These are phyloP conservation scores for Ibidorhyncha struthersii DNA, from an alignment of 2,113 vertebrate species.

Conservation along the genomic window DNA sequence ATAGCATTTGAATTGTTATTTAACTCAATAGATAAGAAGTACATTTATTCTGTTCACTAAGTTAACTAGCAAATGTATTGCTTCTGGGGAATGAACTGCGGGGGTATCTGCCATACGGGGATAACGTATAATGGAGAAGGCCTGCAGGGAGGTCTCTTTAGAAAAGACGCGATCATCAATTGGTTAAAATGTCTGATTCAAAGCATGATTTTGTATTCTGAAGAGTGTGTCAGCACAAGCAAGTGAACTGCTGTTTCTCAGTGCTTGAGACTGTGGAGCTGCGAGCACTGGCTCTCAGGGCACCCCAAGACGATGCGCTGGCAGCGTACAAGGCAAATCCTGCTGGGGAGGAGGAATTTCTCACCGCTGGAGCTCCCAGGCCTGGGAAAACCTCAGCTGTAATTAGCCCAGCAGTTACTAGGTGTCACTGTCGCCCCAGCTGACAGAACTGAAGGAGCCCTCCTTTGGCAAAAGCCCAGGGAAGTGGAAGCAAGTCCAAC, in stretches of 20 bases:
- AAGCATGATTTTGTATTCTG: background rate
- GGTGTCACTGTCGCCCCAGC: conserved; percentile 51
- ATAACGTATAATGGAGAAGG: background rate
- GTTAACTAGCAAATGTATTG: background rate
- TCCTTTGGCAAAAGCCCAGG: background rate
- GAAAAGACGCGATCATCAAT: background rate
- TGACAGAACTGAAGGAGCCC: accelerated
- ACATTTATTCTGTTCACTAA: background rate
- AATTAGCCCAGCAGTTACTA: conserved; percentile 7
- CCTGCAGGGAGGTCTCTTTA: background rate
- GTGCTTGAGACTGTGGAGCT: background rate
- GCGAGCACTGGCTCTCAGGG: background rate
- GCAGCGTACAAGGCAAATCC: background rate
- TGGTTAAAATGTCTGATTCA: background rate
- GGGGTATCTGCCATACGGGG: background rate
- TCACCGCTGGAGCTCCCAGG: background rate
- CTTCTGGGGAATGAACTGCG: background rate
- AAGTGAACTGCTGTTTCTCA: background rate
- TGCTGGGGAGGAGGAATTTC: background rate
- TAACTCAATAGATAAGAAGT: background rate
- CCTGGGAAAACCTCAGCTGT: background rate
- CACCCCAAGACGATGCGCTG: accelerated
- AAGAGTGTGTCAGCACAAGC: background rate
- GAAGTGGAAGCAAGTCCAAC: background rate
- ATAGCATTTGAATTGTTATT: background rate